Conservation (phyloP, 2,888 invertebrate genomes). For the Lasius platythorax region DNA sequence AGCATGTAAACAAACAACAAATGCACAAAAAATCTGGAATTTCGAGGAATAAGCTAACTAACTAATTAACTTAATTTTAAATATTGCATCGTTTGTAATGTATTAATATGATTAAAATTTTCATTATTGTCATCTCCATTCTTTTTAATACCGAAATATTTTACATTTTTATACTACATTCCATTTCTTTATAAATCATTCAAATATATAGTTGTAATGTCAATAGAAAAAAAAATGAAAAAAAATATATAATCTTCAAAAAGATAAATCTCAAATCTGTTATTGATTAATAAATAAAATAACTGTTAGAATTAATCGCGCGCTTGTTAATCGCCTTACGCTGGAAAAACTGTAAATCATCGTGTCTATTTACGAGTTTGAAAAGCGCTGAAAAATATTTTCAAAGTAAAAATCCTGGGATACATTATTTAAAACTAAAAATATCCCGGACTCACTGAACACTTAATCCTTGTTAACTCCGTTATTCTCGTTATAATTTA, state of each 20-base stretch:
- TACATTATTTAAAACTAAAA: slow-evolving; percentile 18
- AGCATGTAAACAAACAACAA: no score
- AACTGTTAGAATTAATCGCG: not conserved
- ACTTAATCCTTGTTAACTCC: slow-evolving; percentile 29
- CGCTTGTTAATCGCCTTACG: not conserved
- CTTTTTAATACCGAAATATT: not conserved
- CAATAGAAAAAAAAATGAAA: not conserved
- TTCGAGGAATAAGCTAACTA: no score
- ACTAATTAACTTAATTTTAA: not conserved
- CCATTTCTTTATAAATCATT: slow-evolving; percentile 16
- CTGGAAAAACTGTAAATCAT: not conserved
- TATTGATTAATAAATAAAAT: not conserved
- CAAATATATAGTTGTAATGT: not conserved
- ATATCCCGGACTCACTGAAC: not conserved
- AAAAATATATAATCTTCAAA: not conserved
- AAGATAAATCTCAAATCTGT: not conserved
- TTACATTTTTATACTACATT: not conserved
- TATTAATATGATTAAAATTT: slow-evolving; percentile 1
- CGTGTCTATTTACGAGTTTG: not conserved
- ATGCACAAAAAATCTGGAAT: no score
- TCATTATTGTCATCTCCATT: not conserved
- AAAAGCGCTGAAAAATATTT: not conserved
- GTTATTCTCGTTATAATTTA: slow-evolving; percentile 34
- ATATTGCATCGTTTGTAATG: not conserved
- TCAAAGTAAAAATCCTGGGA: not conserved